Evolutionary conservation across 2,797 vertebrate species (phyloP).

Genomic region (Numenius phaeopus): DNA sequence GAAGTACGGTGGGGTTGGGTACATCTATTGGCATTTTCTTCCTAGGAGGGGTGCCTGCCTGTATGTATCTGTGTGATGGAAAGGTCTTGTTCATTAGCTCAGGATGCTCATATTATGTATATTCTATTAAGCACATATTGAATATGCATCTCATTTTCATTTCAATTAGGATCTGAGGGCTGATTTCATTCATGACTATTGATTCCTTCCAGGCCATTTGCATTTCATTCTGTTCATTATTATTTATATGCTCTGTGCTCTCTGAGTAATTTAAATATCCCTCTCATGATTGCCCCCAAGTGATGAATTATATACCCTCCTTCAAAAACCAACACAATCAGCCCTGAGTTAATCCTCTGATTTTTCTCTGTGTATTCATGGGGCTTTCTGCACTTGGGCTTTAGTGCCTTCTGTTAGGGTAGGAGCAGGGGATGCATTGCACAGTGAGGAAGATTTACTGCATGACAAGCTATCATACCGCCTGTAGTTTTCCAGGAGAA

Average conservation of each 20-base stretch:
- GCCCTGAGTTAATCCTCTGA: background rate
- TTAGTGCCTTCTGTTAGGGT: background rate
- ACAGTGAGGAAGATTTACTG: background rate
- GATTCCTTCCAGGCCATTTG: constrained; percentile 54
- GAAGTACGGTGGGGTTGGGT: background rate
- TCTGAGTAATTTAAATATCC: constrained; percentile 53
- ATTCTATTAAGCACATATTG: constrained; percentile 52
- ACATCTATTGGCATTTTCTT: background rate
- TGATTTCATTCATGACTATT: constrained; percentile 57
- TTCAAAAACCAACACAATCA: constrained; percentile 46
- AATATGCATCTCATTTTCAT: constrained; percentile 54
- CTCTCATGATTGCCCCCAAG: constrained; percentile 31
- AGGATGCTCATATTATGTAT: constrained; percentile 14
- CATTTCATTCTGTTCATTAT: constrained; percentile 64
- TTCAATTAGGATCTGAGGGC: constrained; percentile 43
- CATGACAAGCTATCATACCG: background rate
- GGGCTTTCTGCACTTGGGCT: background rate
- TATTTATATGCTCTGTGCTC: constrained; percentile 52
- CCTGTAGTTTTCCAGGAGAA: background rate
- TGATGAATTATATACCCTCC: constrained; percentile 42
- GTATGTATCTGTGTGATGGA: background rate
- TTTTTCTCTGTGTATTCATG: constrained; percentile 21
- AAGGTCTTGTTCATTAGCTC: constrained; percentile 30
- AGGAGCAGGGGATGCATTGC: constrained; percentile 9
- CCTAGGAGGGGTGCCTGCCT: background rate